phyloP scores from a whole-genome alignment of 2,113 vertebrate species.

The Chascanopsetta lugubris region DNA sequence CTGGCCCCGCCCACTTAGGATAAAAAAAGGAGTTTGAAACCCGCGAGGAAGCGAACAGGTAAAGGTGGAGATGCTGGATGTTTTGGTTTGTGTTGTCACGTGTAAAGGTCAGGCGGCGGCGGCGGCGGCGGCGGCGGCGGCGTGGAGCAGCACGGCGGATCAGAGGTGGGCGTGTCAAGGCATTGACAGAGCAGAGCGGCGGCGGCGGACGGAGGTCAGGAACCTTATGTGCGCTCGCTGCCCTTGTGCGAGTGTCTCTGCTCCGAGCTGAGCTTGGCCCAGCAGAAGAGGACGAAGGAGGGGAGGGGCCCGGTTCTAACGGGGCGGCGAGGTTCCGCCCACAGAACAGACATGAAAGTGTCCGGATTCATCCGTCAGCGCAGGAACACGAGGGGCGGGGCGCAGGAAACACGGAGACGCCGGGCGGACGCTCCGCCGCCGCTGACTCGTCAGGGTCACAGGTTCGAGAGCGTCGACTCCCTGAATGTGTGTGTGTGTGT shows the following conservation, averaged over 20 bases:
- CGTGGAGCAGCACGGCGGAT: not conserved
- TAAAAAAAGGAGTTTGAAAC: constrained; percentile 15
- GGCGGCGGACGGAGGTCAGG: not conserved
- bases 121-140: no score
- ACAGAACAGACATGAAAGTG: constrained; percentile 79
- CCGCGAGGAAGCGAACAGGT: constrained; percentile 7
- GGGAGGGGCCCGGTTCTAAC: constrained; percentile 79
- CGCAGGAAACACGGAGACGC: constrained; percentile 30
- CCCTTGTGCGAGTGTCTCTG: constrained; percentile 77
- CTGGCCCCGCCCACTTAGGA: no score
- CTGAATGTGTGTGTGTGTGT: constrained; percentile 45
- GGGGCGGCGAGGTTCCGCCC: constrained; percentile 77
- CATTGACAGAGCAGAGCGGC: constrained; percentile 29
- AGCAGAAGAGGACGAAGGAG: constrained; percentile 78
- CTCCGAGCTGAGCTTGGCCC: constrained; percentile 79
- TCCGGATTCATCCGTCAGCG: constrained; percentile 78
- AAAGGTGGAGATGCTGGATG: constrained; percentile 53
- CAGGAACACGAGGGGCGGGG: constrained; percentile 25
- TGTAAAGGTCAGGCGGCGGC: constrained; percentile 2
- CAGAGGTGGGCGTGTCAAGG: constrained; percentile 29
- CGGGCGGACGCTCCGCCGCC: not conserved
- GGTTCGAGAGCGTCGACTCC: constrained; percentile 13
- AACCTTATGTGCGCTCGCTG: constrained; percentile 65
- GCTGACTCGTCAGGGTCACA: not conserved
- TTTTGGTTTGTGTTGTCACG: constrained; percentile 32